Base-by-base conservation (phyloP, 2,888 invertebrate species). In the Stenchaetothrips biformis region DNA sequence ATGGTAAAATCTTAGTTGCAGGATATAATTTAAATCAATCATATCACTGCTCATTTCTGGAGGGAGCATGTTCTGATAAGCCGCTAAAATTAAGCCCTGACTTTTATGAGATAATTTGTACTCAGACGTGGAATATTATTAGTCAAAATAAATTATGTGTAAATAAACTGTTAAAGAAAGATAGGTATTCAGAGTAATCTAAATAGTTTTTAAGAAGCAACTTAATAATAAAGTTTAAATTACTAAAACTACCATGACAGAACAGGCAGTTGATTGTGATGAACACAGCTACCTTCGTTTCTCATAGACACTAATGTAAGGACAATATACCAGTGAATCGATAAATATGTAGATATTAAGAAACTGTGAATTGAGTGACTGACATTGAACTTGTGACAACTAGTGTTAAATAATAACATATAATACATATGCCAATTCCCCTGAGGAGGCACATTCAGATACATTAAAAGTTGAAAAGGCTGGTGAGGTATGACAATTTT, bases 71-170 rank as follows among this genome's bases (percentile, higher is more conserved):
- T 59, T 59, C 18, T 59, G 59, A 13, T 16, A 16, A 59, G 18
- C 59, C 13, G 7, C 59, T 59, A n/a, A n/a, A n/a, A 59, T 59
- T 59, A 1, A 6, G 59, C 37, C 18, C 16, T 16, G 59, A 13
- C 59, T 59, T 59, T 9, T 6, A 59, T 59, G 59, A 6, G 13
- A 59, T 59, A 59, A 59, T 18, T 13, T 59, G 67, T 74, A 25
- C 25, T 74, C 21, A 11, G 67, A 21, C 25, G 67, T 25, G 25
- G 25, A 74, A 74, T 74, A 74, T 25, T 74, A 25, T 21, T 74
- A 74, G 67, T 74, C 67, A 74, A 74, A 74, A 11, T 74, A 74
- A 74, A 74, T 74, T 74, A 74, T 74, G 25, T 74, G 67, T 74
- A 74, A 74, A 74, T 74, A 74, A 59, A 18, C 18, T 53, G 9